Evolutionary conservation across 1,140 invertebrate genomes (phyloP), one percentile per base, ranked within the genome.

Genomic region (Conus betulinus): DNA sequence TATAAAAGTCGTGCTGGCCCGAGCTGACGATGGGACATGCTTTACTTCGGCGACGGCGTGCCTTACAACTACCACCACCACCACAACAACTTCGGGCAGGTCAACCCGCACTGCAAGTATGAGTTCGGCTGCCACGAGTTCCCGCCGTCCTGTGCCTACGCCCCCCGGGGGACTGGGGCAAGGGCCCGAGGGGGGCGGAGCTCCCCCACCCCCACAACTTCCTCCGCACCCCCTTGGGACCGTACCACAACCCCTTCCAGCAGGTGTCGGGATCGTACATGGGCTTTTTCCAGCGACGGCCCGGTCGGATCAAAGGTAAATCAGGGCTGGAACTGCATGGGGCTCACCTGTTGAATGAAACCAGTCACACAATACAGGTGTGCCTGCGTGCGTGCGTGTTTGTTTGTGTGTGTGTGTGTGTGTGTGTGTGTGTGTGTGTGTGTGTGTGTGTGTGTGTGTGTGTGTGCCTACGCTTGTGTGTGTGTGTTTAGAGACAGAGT

Each of bases 21-120:
- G 20, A 81, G 79, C n/a, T 27, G 82, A 87, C 25, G 55, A 89
- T 89, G 89, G 89, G 89, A 89, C 86, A 89, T 89, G 89, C 55
- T 89, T 67, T 89, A 89, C 78, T 89, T 89, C 78, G 89, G 89
- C 39, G 89, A 89, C 52, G 89, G 89, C 51, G 89, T 87, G 20
- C 81, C 85, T 15, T 89, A 89, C 87, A 83, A 76, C 74, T 89
- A 89, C 76, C 74, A 74, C 52, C 71, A 51, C 60, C 86, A 87
- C 67, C 53, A 76, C 55, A 83, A 55, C 52, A 87, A 85, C 53
- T 89, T 87, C 86, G 81, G 57, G 20, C 85, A 87, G 74, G 74
- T 89, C 4, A 89, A 89, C 86, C 81, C 86, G 8, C 85, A 87
- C 51, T 87, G 88, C 79, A 89, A 89, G 74, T 89, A 87, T 39